Base-by-base conservation (phyloP, 35 echinoderm and acorn worm genomes). In the Patiria miniata region DNA sequence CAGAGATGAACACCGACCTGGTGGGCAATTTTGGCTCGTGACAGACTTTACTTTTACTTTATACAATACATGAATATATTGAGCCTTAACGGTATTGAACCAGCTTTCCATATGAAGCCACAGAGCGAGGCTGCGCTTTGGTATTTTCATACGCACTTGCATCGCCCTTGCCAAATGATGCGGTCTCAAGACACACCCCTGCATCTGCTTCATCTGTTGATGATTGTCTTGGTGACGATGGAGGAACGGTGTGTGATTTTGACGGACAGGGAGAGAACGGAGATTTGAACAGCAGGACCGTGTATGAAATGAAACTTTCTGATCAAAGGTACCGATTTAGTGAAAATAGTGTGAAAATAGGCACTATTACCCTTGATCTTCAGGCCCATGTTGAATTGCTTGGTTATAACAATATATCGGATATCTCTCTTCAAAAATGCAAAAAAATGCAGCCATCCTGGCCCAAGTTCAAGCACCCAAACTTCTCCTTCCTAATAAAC, bases 61-160 rank as follows among this genome's bases (percentile, higher is more conserved):
- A n/a, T n/a, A n/a, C n/a, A n/a, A n/a, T n/a, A n/a, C n/a, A n/a
- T n/a, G n/a, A n/a, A n/a, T n/a, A n/a, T n/a, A n/a, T n/a, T 47
- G 42, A 47, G 4, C 42, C 65, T 16, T 73, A 73, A 32, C 65
- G 29, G 12, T 4, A 80, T 30, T 0, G 29, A 80, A 79, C 21
- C 52, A 95, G 93, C 59, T 95, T 86, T 85, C 85, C 93, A 88
- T 91, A 88, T 69, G 28, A 91, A 29, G 90, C 91, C 21, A 95
- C 93, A 56, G 80, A 91, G 37, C 83, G 86, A 69, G 89, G 93
- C n/a, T 91, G 85, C 88, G 93, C 93, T 17, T 39, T 95, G 1
- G 86, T 77, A 17, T 95, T 95, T 39, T 39, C 79, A 14, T 95
- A 12, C 68, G 7, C 76, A 6, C 54, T 39, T 55, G 50, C 10